Evolutionary conservation across 2,113 vertebrate genomes (phyloP), one percentile per base, ranked within the genome.

Genomic region (Hassar affinis): DNA sequence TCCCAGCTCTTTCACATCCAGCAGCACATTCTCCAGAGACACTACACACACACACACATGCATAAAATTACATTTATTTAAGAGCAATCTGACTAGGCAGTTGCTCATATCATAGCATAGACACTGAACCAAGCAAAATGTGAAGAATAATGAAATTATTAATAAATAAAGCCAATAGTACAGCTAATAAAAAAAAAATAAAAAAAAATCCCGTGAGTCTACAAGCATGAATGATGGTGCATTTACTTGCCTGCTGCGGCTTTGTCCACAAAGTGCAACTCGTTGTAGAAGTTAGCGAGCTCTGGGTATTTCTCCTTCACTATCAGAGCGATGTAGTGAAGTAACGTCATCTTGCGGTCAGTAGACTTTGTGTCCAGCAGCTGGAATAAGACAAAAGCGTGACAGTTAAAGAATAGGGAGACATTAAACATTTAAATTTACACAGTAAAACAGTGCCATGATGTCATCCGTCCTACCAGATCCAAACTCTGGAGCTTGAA

Each of bases 311-410:
- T 99, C 93, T 98, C 96, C 90, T 97, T 96, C 87, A 98, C 95
- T 0, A 96, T 96, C 82, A 98, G 92, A 33, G 97, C 97, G 0
- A 99, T 98, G 94, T 98, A 99, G 88, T 99, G 96, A 85, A 99
- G 94, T 89, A 99, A 84, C 0, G 97, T 99, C 94, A 99, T 95
- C 88, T 98, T 99, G 79, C 98, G 94, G 93, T 99, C 98, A 0
- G 98, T 99, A 1, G 97, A 98, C 74, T 99, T 99, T n/a, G 98
- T 99, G 93, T 99, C 97, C 92, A 97, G 90, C 78, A 99, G 95
- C 98, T 99, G 91, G 10, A 56, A 66, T 5, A 62, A 42, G 80
- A 78, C 59, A 82, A 22, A 42, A 82, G 84, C 22, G 4, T 2
- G 6, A 84, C 49, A 45, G 17, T 42, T 52, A 45, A 61, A 30